A percentile compares a stretch with the other conserved stretches of the same genome.
Evolutionary conservation across 2,888 invertebrate genomes (phyloP).

Genomic region (Tinea semifulvella): DNA sequence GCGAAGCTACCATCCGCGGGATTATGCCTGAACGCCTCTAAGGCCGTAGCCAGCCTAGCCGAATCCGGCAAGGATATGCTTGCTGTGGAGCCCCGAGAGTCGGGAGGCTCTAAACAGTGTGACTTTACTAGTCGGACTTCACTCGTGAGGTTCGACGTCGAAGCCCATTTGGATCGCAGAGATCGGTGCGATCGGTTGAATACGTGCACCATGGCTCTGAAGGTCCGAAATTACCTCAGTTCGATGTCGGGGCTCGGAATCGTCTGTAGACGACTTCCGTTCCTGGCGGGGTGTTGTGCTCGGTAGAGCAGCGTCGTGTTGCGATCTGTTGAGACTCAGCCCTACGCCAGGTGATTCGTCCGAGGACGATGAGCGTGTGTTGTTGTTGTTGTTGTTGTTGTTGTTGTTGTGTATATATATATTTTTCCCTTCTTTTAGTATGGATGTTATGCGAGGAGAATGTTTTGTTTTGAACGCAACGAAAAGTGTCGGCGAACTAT

Average conservation of each 20-base stretch:
- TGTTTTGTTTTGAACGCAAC: too few species aligned
- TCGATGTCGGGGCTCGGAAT: slow-evolving; percentile 66
- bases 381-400: too few species aligned
- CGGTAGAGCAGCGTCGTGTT: slow-evolving; percentile 67
- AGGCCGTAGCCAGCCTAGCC: slow-evolving; percentile 71
- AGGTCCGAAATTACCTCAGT: slow-evolving; percentile 31
- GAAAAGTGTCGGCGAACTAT: too few species aligned
- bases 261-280: slow-evolving; percentile 70
- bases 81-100: slow-evolving; percentile 45
- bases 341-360: slow-evolving; percentile 34
- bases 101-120: slow-evolving; percentile 56
- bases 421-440: too few species aligned
- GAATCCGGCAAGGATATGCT: slow-evolving; percentile 50
- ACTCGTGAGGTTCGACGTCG: slow-evolving; percentile 36
- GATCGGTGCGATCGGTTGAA: slow-evolving; percentile 35
- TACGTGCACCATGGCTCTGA: slow-evolving; percentile 28
- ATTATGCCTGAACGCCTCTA: slow-evolving; percentile 70
- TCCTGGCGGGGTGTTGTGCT: slow-evolving; percentile 69
- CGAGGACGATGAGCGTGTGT: slow-evolving; percentile 1
- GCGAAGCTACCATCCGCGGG: slow-evolving; percentile 72
- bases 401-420: too few species aligned
- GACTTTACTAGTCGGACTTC: slow-evolving; percentile 37
- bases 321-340: slow-evolving; percentile 71
- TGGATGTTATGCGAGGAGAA: too few species aligned
- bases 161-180: slow-evolving; percentile 38